A percentile compares a stretch with the other conserved stretches of the same genome.
Conservation (phyloP, 2,888 invertebrate species). For the Alloscopus bannaensis region DNA sequence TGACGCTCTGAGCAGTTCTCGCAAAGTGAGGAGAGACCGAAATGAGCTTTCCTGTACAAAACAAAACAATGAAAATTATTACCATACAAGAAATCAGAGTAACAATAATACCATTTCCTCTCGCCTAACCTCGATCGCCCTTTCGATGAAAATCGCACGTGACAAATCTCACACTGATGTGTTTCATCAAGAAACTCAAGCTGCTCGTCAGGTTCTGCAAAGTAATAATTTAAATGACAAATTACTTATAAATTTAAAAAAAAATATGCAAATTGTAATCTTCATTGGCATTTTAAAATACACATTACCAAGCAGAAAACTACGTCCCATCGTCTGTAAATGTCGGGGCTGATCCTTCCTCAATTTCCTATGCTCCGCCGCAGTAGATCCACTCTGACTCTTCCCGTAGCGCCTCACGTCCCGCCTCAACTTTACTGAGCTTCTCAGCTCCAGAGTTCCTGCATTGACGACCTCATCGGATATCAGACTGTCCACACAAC, state of each 20-base stretch:
- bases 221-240: constrained; percentile 7
- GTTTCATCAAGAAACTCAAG: constrained; percentile 74
- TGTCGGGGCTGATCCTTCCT: constrained; percentile 68
- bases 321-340: constrained; percentile 69
- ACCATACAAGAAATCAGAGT: too few species aligned
- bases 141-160: constrained; percentile 60
- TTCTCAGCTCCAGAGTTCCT: constrained; percentile 37
- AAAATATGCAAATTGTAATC: too few species aligned
- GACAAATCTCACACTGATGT: constrained; percentile 72
- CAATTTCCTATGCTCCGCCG: constrained; percentile 32
- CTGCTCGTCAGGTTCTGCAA: constrained; percentile 72
- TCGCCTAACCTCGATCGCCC: constrained; percentile 52
- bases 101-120: too few species aligned
- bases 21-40: constrained; percentile 82
- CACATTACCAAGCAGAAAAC: constrained; percentile 65
- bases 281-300: too few species aligned
- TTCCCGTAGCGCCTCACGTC: constrained; percentile 56
- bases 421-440: constrained; percentile 57
- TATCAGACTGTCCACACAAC: constrained; percentile 64
- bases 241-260: neutral
- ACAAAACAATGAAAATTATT: too few species aligned
- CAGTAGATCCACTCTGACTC: constrained; percentile 33
- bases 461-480: constrained; percentile 51
- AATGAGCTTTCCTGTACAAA: constrained; percentile 67
- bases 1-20: constrained; percentile 91